These are phyloP conservation scores for Microcebus ravelobensis DNA, from an alignment of 2,113 vertebrate species.

Conservation along the genomic window DNA sequence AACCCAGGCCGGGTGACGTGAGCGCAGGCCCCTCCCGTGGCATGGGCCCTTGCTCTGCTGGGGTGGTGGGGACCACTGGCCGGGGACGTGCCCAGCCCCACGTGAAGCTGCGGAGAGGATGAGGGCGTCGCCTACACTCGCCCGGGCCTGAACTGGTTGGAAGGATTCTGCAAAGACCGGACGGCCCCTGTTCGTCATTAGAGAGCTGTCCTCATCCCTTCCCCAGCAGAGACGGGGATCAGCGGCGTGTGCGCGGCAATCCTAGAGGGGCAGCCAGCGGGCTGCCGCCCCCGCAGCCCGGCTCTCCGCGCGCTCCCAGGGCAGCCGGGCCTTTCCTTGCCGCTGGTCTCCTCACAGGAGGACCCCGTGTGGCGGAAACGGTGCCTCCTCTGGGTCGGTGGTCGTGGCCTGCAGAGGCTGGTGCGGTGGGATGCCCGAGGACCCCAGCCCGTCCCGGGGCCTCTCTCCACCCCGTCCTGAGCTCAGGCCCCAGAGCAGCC, in stretches of 20 bases:
- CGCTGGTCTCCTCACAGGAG: fast-evolving
- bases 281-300: background rate
- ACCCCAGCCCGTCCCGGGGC: no score
- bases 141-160: fast-evolving
- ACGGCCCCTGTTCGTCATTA: background rate
- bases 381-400: fast-evolving
- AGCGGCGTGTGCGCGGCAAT: fast-evolving
- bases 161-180: background rate
- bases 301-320: no score
- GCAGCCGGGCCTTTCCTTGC: background rate
- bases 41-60: fast-evolving
- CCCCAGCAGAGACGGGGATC: background rate
- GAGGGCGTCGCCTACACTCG: fast-evolving
- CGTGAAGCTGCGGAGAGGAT: background rate
- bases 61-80: fast-evolving
- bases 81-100: background rate
- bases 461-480: background rate
- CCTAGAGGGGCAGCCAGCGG: fast-evolving
- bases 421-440: no score
- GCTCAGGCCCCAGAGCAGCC: background rate
- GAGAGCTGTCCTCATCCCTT: background rate
- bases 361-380: fast-evolving
- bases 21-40: background rate
- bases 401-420: background rate
- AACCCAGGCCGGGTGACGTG: fast-evolving